Evolutionary conservation across 2,888 invertebrate genomes (phyloP).

Genomic region (Andrena hattorfiana): DNA sequence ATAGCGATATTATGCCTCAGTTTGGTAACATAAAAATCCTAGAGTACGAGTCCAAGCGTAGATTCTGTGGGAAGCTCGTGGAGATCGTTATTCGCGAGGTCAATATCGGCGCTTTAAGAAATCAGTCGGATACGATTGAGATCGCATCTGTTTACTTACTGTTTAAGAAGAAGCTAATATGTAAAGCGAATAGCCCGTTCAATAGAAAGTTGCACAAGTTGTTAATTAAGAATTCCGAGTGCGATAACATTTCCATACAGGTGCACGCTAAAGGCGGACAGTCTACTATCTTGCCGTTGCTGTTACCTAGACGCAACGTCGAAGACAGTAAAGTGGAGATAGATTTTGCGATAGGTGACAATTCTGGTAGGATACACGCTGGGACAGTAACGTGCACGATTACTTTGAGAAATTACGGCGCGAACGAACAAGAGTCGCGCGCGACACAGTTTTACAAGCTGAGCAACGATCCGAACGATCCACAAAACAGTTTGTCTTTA

Average conservation of each 20-base stretch:
- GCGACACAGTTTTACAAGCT: conserved; percentile 64
- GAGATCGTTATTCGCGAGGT: conserved; percentile 81
- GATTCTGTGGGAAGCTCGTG: conserved; percentile 74
- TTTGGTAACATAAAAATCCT: conserved; percentile 63
- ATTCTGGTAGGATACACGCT: conserved; percentile 70
- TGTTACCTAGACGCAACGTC: conserved; percentile 77
- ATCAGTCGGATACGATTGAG: conserved; percentile 63
- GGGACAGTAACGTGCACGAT: conserved; percentile 79
- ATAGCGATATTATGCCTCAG: conserved; percentile 75
- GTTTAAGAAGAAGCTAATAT: conserved; percentile 78
- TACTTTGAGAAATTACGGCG: conserved; percentile 68
- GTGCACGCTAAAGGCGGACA: conserved; percentile 72
- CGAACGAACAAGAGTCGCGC: conserved; percentile 50
- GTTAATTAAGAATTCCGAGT: conserved; percentile 75
- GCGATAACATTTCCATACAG: conserved; percentile 75
- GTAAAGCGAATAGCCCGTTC: conserved; percentile 77
- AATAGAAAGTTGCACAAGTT: conserved; percentile 81
- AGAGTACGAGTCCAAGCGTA: conserved; percentile 62
- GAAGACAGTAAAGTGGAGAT: conserved; percentile 76
- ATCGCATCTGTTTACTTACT: conserved; percentile 76
- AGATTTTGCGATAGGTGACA: conserved; percentile 79
- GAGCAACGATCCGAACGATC: conserved; percentile 80
- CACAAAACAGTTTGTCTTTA: conserved; percentile 71
- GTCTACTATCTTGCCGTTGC: conserved; percentile 77
- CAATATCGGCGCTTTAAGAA: conserved; percentile 65